Evolutionary conservation across 35 echinoderm and acorn worm genomes (phyloP).

Genomic region (Anneissia japonica): DNA sequence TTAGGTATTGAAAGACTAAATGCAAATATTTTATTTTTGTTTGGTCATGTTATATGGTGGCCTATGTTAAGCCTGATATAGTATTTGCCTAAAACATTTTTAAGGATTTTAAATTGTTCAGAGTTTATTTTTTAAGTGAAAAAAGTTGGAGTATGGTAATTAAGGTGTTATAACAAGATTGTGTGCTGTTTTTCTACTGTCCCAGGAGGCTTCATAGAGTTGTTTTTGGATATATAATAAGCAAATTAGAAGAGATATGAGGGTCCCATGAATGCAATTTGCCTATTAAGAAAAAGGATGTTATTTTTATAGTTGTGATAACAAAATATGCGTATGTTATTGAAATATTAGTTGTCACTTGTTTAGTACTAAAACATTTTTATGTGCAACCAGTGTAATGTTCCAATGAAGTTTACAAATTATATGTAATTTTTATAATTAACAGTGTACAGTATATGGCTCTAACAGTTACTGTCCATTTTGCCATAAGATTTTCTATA

Average conservation of each 20-base stretch:
- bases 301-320: constrained; percentile 2
- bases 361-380: neutral
- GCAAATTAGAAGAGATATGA: neutral
- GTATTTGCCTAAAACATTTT: constrained; percentile 20
- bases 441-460: neutral
- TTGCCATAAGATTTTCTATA: neutral
- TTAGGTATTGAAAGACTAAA: constrained; percentile 1
- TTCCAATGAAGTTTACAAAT: neutral
- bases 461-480: neutral
- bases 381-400: neutral
- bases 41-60: neutral
- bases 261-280: neutral
- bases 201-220: neutral
- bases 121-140: neutral
- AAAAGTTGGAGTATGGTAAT: neutral
- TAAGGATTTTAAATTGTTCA: neutral
- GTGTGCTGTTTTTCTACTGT: constrained; percentile 1
- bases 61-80: neutral
- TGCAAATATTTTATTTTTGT: constrained; percentile 31
- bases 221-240: neutral
- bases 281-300: neutral
- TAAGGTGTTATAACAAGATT: neutral
- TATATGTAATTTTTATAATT: neutral
- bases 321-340: neutral
- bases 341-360: neutral